Evolutionary conservation across 2,797 vertebrate species (phyloP).

Genomic region (Spondyliosoma cantharus): DNA sequence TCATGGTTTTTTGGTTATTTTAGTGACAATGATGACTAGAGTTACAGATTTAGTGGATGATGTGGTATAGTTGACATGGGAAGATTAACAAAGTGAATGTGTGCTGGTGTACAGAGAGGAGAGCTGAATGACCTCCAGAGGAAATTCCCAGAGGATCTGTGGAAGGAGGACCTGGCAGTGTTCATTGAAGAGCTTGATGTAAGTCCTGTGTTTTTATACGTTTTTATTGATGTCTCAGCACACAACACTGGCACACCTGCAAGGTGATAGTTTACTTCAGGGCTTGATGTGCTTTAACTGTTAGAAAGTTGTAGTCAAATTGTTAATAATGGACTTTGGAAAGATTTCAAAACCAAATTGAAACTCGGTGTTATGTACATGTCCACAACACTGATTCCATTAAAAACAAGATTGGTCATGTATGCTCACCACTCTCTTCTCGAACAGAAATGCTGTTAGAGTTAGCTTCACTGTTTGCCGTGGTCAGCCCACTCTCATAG

Average conservation of each 20-base stretch:
- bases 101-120: conserved; percentile 82
- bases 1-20: not conserved
- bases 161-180: conserved; percentile 95
- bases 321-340: too few relatives aligned
- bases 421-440: not conserved
- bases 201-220: conserved; percentile 62
- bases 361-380: not conserved
- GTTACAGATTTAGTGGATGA: not conserved
- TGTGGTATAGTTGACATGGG: not conserved
- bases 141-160: conserved; percentile 92
- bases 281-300: not conserved
- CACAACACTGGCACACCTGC: not conserved
- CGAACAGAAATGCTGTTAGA: not conserved
- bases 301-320: not conserved
- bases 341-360: not conserved
- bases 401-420: not conserved
- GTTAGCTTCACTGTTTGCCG: too few relatives aligned
- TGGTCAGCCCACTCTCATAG: too few relatives aligned
- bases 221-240: not conserved
- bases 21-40: not conserved
- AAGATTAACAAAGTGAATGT: conserved; percentile 33
- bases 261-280: not conserved
- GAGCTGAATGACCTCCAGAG: conserved; percentile 92
- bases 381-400: not conserved
- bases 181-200: conserved; percentile 97